phyloP scores from a whole-genome alignment of 2,113 vertebrate species.

The Donacobius atricapilla region DNA sequence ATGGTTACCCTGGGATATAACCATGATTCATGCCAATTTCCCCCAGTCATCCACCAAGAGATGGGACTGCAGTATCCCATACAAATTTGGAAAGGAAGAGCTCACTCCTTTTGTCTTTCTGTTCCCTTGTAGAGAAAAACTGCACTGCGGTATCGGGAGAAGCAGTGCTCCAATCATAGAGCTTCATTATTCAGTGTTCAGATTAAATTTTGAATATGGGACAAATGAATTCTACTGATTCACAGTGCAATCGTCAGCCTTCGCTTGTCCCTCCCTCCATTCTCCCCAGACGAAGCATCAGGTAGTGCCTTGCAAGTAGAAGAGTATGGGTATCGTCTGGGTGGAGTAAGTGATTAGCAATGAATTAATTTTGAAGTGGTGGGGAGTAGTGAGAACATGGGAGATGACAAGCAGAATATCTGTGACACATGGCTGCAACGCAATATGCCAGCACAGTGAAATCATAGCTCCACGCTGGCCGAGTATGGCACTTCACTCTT shows the following conservation, averaged over 20 bases:
- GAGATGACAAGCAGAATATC: conserved; percentile 54
- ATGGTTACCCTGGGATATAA: not conserved
- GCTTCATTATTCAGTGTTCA: not conserved
- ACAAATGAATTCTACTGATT: not conserved
- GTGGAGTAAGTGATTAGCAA: conserved; percentile 48
- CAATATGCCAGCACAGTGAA: conserved; percentile 32
- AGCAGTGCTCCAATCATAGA: not conserved
- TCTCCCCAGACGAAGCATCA: not conserved
- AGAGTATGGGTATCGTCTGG: not conserved
- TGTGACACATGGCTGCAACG: conserved; percentile 58
- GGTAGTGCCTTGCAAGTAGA: not conserved
- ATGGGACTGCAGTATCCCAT: not conserved
- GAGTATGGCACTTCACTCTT: not conserved
- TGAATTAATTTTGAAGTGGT: conserved; percentile 25
- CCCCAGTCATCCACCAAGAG: not conserved
- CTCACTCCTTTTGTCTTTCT: not conserved
- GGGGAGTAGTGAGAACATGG: conserved; percentile 5
- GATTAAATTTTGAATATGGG: not conserved
- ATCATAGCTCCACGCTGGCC: not conserved
- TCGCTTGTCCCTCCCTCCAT: not conserved
- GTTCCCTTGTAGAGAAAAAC: not conserved
- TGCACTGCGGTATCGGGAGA: not conserved
- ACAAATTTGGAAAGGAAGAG: not conserved
- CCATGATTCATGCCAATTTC: not conserved
- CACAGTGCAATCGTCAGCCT: not conserved